Base-by-base conservation (phyloP, 1,140 invertebrate species). In the Lasaia peninsularis region DNA sequence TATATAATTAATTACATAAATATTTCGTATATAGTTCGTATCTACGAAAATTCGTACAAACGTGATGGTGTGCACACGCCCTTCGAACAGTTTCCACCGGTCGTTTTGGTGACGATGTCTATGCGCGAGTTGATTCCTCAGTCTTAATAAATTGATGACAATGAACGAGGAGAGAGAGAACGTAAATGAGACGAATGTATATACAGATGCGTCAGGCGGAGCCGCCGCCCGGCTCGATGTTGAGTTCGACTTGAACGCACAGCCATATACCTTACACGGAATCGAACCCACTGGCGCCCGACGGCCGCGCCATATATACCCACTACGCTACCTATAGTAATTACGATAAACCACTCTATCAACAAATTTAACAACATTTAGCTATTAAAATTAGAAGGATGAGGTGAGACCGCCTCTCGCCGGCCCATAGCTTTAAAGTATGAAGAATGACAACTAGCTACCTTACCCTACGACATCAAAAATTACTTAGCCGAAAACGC, bases 91-190 rank as follows among this genome's bases (percentile, higher is more conserved):
- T 71, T 74, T 71, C 71, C 72, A 74, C 73, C 58, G 71, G 72
- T 60, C 75, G 73, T 75, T 72, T 69, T 71, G 67, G 79, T 83
- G 85, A 73, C 82, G 76, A 87, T 84, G 83, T 80, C 79, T 73
- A 76, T 83, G 78, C 81, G 85, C 76, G 73, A 82, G 76, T 88
- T 88, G 85, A 88, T 88, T 86, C 78, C 85, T 88, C 85, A 88
- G 85, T 88, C 85, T 88, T 88, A 86, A 86, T 85, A 83, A 84
- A 86, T 88, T 88, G 85, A 88, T 88, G 85, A 83, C 82, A 80
- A 88, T 88, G 85, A 88, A 82, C 82, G 82, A 87, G 80, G 80
- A 83, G 79, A 78, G 86, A 80, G 80, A 83, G 79, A 78, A 80
- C 76, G 73, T 74, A 83, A 87, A 85, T 85, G 81, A 85, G 78